Evolutionary conservation across 2,797 vertebrate genomes (phyloP), one percentile per base, ranked within the genome.

Genomic region (Stomatorhinus walkeri): DNA sequence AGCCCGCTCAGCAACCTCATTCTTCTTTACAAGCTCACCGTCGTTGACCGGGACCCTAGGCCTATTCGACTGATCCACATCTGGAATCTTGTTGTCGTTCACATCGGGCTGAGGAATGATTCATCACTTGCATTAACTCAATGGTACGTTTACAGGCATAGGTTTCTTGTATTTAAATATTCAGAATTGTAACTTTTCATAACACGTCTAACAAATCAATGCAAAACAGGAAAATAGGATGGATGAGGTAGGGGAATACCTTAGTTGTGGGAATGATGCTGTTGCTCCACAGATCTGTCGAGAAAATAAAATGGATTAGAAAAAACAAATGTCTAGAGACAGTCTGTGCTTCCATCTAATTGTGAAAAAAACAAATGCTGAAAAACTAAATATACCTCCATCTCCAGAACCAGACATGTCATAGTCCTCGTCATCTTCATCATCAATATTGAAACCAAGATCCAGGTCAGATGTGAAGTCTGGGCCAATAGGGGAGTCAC

Each of bases 341-440:
- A 22, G n/a, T 32, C 8, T 40, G 5, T 19, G 16, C 32, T 36
- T 43, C 36, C 12, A 40, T 19, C 68, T 16, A 76, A 40, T n/a
- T 79, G 32, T 40, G 72, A 0, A 68, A 68, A 61, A 68, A 61
- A 14, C 22, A n/a, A 56, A 83, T 46, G 19, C 56, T 24, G 22
- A 28, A 61, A 22, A 48, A 86, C 10, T 28, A 4, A 36, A 92
- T 91, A 0, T 89, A 96, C 94, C 94, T 93, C 81, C 89, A 87
- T 95, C 96, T 85, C 98, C 98, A 89, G 98, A 99, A 2, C 97
- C 98, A 0, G 98, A 98, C 7, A 59, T 8, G 51, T 91, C 91
- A 40, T 95, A 92, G 0, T 91, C n/a, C 0, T 94, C 91, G 1
- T 84, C 92, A 1, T 94, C 93, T 1, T 92, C 90, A 24, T 89